These are phyloP conservation scores for Eubasilissa splendida DNA, from an alignment of 2,888 invertebrate genomes.

Conservation along the genomic window DNA sequence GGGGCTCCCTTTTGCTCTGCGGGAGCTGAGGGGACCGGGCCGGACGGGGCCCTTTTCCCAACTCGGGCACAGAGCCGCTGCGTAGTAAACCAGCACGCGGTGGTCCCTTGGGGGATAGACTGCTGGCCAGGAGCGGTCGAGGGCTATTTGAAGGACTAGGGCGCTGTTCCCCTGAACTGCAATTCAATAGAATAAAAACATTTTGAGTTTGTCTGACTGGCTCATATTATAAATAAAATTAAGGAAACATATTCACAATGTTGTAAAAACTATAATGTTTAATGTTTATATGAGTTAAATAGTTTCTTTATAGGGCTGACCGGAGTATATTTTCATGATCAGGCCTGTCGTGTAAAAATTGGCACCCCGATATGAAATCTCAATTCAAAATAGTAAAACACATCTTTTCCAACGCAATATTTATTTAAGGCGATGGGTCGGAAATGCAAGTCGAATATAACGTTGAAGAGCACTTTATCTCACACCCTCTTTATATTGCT, in stretches of 20 bases:
- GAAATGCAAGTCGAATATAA: no score
- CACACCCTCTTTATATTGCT: no score
- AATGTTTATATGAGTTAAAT: no score
- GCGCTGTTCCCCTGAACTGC: slow-evolving; percentile 43
- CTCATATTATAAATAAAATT: background rate
- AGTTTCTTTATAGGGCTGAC: no score
- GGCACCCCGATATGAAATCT: no score
- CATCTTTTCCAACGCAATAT: no score
- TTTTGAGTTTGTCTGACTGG: background rate
- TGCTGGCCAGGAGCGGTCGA: slow-evolving; percentile 52
- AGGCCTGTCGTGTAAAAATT: no score
- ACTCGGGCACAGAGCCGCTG: slow-evolving; percentile 76
- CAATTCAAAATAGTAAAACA: no score
- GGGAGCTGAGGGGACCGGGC: slow-evolving; percentile 60
- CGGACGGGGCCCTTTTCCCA: slow-evolving; percentile 66
- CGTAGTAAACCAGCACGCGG: slow-evolving; percentile 64
- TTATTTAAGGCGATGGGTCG: no score
- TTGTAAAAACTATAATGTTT: no score
- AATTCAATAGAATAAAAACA: background rate
- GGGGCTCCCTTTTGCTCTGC: slow-evolving; percentile 60
- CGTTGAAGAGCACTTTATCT: no score
- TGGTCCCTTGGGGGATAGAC: slow-evolving; percentile 55
- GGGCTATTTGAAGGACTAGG: slow-evolving; percentile 40
- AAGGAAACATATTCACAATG: background rate
- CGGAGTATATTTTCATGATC: no score